phyloP scores from a whole-genome alignment of 2,113 vertebrate species.

The Rhinolophus ferrumequinum region DNA sequence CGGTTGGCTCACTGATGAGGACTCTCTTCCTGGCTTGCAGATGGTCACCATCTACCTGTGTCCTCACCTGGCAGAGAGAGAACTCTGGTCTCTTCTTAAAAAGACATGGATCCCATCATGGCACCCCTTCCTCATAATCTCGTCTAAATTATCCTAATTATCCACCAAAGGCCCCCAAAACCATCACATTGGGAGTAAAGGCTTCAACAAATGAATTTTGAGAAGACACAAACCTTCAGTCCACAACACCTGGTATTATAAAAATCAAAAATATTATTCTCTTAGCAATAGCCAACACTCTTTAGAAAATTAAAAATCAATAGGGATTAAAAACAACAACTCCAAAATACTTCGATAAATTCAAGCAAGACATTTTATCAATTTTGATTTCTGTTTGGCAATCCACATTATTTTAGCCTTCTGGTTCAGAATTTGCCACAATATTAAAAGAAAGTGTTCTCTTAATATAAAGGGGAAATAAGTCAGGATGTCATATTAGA shows the following conservation, averaged over 20 bases:
- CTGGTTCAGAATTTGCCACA: background rate
- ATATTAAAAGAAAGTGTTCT: background rate
- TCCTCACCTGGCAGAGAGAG: background rate
- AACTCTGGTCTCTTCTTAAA: background rate
- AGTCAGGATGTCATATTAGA: background rate
- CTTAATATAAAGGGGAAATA: background rate
- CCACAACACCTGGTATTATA: background rate
- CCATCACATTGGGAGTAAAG: background rate
- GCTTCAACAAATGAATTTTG: background rate
- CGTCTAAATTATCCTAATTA: background rate
- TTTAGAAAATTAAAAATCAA: slow-evolving; percentile 16
- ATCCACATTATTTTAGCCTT: background rate
- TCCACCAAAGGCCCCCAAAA: background rate
- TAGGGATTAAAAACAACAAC: background rate
- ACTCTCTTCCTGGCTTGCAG: background rate
- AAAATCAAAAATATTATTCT: background rate
- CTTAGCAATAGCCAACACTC: background rate
- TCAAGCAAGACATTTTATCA: background rate
- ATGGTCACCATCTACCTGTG: background rate
- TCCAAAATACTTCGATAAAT: background rate
- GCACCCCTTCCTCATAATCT: background rate
- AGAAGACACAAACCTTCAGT: background rate
- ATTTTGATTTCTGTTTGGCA: slow-evolving; percentile 30
- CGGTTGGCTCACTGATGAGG: background rate
- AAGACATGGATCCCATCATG: background rate